Conservation (phyloP, 2,113 vertebrate species). For the Dromaius novaehollandiae region DNA sequence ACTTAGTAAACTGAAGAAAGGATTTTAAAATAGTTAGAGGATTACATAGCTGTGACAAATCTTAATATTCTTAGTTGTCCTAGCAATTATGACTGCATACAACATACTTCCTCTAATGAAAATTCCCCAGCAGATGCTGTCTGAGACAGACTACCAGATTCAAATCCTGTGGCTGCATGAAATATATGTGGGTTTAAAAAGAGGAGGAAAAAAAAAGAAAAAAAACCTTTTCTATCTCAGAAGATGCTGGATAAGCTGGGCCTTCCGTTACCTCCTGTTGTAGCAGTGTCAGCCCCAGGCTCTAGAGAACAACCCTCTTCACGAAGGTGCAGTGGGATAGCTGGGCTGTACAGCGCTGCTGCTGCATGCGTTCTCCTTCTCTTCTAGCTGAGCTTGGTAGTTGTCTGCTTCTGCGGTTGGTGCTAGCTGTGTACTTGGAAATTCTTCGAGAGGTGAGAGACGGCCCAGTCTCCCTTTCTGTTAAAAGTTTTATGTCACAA, state of each 20-base stretch:
- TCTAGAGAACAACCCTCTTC: neutral
- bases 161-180: neutral
- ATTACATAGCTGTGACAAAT: fast-evolving
- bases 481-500: neutral
- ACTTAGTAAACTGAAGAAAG: neutral
- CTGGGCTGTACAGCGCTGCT: neutral
- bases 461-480: fast-evolving
- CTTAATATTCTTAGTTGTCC: neutral
- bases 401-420: neutral
- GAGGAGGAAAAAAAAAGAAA: no score
- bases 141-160: neutral
- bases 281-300: neutral
- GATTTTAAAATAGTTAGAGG: neutral
- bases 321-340: neutral
- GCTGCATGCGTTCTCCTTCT: neutral
- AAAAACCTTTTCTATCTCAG: no score
- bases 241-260: no score
- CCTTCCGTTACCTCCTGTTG: neutral
- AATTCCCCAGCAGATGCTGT: neutral
- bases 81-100: neutral
- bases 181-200: neutral
- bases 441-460: no score
- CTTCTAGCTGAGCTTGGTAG: neutral
- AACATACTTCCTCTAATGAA: neutral
- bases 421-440: neutral